Evolutionary conservation across 2,797 vertebrate genomes (phyloP).

Genomic region (Microcaecilia unicolor): DNA sequence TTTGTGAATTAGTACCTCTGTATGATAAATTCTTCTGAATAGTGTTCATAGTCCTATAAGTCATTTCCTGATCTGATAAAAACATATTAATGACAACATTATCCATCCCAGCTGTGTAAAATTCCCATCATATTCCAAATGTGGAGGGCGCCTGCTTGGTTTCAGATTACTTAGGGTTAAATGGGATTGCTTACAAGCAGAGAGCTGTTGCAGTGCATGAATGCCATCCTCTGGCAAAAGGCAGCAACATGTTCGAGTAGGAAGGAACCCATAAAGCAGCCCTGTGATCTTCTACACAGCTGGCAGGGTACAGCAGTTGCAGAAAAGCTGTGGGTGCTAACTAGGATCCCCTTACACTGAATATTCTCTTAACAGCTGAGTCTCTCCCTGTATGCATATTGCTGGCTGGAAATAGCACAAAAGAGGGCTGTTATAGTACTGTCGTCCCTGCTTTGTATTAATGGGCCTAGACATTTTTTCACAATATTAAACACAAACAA

Average conservation of each 20-base stretch:
- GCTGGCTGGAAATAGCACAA: no score
- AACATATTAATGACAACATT: background rate
- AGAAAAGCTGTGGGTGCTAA: constrained; percentile 5
- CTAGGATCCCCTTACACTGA: no score
- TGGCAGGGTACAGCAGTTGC: constrained; percentile 1
- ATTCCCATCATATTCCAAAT: constrained; percentile 4
- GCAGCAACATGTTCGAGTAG: constrained; percentile 14
- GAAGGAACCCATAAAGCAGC: background rate
- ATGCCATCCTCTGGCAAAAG: constrained; percentile 43
- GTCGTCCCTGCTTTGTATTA: no score
- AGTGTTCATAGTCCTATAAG: background rate
- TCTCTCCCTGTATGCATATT: no score
- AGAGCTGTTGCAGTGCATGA: constrained; percentile 28
- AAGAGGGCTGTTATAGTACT: no score
- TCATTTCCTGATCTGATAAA: constrained; percentile 1
- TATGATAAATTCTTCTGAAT: no score
- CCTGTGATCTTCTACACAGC: constrained; percentile 7
- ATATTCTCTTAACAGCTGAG: no score
- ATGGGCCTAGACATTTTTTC: no score
- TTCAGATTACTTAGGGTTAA: background rate
- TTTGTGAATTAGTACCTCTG: no score
- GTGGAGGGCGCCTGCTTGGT: constrained; percentile 5
- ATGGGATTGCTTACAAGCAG: constrained; percentile 3
- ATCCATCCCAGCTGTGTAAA: background rate
- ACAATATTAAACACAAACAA: no score